Base-by-base conservation (phyloP, 2,113 vertebrate species). In the Hipposideros armiger region DNA sequence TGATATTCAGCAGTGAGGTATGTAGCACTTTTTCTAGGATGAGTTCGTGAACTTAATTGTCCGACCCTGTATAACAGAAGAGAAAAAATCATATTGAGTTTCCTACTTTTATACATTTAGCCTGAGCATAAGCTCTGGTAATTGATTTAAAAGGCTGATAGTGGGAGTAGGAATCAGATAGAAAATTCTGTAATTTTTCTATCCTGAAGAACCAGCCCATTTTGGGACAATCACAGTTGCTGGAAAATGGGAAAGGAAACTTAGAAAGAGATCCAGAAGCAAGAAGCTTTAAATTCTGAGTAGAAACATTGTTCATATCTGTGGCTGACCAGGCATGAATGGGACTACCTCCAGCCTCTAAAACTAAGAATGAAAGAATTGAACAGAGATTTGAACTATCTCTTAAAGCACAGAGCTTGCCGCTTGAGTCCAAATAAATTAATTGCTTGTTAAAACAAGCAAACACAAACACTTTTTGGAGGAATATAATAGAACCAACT, bases 221-320 rank as follows among this genome's bases (percentile, higher is more conserved):
- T 62, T 90, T 74, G 58, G 4, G 4, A 69, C 17, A 90, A 93
- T 42, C 22, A 92, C 1, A 58, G 45, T 11, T 64, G 7, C 40
- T 54, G 70, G 69, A 58, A 81, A 81, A 77, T 40, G 67, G 60
- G 90, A 89, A 96, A 66, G n/a, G 56, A 86, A 80, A 16, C 32
- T 10, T 16, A n/a, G 50, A 10, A 56, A 74, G 32, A 97, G 28
- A 86, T 50, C 16, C 15, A 70, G 20, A 60, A 77, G 74, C 6
- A 64, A 11, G 11, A 77, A 76, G 2, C 16, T 28, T 30, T 70
- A 83, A 20, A 45, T 72, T 94, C 70, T 52, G 3, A 84, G 56
- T 26, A 66, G 28, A 54, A 73, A 66, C 47, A 52, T 20, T 73
- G 47, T 14, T 24, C 13, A 40, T 3, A 47, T 36, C 36, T 36